These are phyloP conservation scores for Desmodus rotundus DNA, from an alignment of 2,113 vertebrate genomes.

Conservation along the genomic window DNA sequence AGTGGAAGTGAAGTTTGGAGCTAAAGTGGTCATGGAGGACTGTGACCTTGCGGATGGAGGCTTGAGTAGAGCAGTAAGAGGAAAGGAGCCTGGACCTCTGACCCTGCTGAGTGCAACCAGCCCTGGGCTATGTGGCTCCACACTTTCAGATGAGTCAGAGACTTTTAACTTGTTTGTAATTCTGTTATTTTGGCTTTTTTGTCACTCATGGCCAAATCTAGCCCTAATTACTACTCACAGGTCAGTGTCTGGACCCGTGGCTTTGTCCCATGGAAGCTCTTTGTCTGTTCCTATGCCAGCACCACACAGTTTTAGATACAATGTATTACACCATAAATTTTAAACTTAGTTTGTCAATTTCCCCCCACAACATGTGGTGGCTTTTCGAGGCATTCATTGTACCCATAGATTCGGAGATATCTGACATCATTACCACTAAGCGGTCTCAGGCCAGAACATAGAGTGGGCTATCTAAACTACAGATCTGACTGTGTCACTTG, in stretches of 20 bases:
- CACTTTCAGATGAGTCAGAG: neutral
- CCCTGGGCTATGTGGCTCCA: neutral
- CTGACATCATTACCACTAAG: neutral
- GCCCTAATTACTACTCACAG: neutral
- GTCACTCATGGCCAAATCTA: neutral
- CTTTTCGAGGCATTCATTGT: neutral
- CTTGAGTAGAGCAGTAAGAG: neutral
- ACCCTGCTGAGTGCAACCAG: neutral
- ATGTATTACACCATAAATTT: neutral
- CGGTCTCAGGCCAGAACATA: neutral
- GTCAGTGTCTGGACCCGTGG: neutral
- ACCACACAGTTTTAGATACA: neutral
- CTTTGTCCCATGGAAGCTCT: neutral
- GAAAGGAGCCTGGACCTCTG: neutral
- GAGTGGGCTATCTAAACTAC: neutral
- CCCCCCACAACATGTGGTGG: neutral
- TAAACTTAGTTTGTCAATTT: neutral
- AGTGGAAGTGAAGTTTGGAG: neutral
- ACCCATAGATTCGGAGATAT: neutral
- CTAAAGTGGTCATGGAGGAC: neutral
- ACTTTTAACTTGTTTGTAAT: neutral
- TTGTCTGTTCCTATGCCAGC: neutral
- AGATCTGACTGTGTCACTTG: neutral
- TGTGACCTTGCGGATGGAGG: neutral
- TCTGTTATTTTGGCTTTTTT: conserved; percentile 8